Conservation (phyloP, 2,113 vertebrate genomes). For the Lichenostomus cassidix region DNA sequence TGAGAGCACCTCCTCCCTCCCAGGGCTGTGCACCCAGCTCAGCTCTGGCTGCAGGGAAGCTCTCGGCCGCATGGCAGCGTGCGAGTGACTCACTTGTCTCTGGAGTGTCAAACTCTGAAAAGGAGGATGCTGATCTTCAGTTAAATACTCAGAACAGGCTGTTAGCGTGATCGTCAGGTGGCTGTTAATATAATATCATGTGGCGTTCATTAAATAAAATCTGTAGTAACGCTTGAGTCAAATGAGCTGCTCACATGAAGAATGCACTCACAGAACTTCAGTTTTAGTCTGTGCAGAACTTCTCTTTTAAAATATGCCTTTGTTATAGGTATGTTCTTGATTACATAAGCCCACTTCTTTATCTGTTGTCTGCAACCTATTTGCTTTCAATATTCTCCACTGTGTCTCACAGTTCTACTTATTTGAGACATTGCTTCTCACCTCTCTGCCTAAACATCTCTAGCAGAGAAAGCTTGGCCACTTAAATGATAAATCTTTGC, state of each 20-base stretch:
- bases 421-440: neutral
- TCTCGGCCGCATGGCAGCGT: fast-evolving
- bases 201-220: neutral
- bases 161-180: neutral
- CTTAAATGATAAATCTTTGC: neutral
- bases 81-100: neutral
- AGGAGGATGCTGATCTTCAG: neutral
- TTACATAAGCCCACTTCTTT: neutral
- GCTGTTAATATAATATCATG: neutral
- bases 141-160: neutral
- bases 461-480: neutral
- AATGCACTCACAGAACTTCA: neutral
- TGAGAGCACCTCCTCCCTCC: neutral
- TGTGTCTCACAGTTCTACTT: neutral
- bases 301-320: neutral
- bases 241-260: neutral
- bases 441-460: neutral
- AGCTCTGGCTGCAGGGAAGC: neutral
- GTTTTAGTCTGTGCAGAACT: neutral
- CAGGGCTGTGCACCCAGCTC: fast-evolving
- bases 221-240: neutral
- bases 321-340: neutral
- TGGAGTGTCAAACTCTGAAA: neutral
- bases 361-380: neutral
- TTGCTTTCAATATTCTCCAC: neutral